Evolutionary conservation across 2,113 vertebrate species (phyloP).

Genomic region (Circaetus cinerascens): DNA sequence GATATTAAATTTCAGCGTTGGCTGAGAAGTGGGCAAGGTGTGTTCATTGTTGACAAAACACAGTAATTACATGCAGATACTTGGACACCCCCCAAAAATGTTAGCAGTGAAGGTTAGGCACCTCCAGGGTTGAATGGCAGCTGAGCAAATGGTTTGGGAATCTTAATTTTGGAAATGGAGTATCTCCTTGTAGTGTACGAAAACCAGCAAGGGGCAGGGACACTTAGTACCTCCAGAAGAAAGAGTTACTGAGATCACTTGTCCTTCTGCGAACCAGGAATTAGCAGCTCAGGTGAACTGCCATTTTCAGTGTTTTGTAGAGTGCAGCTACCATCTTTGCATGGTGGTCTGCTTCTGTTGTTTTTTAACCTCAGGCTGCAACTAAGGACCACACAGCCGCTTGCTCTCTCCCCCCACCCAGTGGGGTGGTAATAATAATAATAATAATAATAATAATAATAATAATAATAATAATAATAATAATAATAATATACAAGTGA

Average conservation of each 20-base stretch:
- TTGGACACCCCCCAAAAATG: neutral
- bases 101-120: neutral
- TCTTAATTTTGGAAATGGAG: neutral
- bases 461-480: no score
- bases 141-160: neutral
- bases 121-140: neutral
- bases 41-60: neutral
- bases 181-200: neutral
- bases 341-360: neutral
- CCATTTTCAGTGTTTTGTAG: neutral
- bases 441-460: no score
- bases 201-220: neutral
- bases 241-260: neutral
- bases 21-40: neutral
- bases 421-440: no score
- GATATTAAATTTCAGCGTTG: neutral
- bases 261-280: neutral
- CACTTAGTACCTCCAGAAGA: neutral
- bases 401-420: no score
- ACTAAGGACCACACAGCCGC: no score
- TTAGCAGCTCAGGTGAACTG: neutral
- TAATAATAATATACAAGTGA: no score
- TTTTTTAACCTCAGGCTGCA: no score
- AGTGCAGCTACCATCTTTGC: neutral
- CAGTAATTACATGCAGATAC: neutral